Conservation (phyloP, 2,113 vertebrate species). For the Diphyllodes magnificus region DNA sequence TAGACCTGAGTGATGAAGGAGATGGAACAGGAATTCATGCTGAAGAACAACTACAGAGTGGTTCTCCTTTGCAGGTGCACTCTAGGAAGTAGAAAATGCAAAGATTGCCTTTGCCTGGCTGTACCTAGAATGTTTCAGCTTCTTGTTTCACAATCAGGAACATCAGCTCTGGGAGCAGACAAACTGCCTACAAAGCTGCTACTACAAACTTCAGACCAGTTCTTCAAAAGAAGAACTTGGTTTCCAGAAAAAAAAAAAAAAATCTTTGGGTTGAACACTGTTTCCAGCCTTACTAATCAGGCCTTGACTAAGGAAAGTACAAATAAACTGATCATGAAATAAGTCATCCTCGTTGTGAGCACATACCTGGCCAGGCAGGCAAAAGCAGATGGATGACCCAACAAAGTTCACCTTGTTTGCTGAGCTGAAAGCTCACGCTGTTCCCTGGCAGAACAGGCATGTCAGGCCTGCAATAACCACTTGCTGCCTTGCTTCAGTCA, state of each 20-base stretch:
- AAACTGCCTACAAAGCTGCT: neutral
- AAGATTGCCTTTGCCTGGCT: neutral
- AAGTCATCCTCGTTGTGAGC: neutral
- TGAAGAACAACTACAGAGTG: neutral
- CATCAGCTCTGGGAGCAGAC: neutral
- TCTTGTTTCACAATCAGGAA: neutral
- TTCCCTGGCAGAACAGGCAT: constrained; percentile 39
- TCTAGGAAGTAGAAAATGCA: neutral
- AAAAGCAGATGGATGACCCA: neutral
- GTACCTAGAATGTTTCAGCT: neutral
- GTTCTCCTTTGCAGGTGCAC: neutral
- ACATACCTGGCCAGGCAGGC: neutral
- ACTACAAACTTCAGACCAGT: neutral
- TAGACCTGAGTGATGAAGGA: neutral
- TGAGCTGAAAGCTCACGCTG: constrained; percentile 34
- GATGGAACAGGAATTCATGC: neutral
- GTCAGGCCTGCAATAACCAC: constrained; percentile 25
- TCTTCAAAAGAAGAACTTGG: neutral
- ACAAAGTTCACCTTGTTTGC: constrained; percentile 27
- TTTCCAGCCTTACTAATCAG: neutral
- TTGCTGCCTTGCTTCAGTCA: constrained; percentile 21
- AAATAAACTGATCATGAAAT: neutral
- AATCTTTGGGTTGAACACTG: neutral
- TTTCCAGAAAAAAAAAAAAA: neutral
- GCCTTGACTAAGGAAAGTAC: neutral